These are phyloP conservation scores for Tenthredo amoena DNA, from an alignment of 2,888 invertebrate genomes.

Conservation along the genomic window DNA sequence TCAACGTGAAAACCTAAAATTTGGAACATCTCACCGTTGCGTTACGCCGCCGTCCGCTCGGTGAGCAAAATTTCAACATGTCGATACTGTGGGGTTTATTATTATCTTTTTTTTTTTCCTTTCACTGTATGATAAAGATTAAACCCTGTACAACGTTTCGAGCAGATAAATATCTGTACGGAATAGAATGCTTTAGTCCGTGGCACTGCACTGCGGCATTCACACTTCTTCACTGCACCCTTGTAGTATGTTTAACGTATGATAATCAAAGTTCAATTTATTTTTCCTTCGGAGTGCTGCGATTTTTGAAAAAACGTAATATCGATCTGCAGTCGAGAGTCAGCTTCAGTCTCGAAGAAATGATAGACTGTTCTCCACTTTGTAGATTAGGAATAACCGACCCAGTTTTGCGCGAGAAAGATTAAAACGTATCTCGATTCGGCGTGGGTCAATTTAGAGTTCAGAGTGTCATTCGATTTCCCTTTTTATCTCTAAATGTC, in stretches of 20 bases:
- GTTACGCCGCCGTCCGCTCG: slow-evolving; percentile 80
- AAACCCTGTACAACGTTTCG: neutral
- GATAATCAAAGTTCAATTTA: neutral
- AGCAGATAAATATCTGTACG: neutral
- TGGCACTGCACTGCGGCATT: slow-evolving; percentile 53
- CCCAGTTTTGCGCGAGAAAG: slow-evolving; percentile 33
- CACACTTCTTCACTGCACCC: slow-evolving; percentile 37
- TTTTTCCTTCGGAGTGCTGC: neutral
- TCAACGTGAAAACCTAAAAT: slow-evolving; percentile 3
- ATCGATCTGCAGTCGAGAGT: neutral
- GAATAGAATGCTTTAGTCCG: neutral
- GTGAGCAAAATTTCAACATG: slow-evolving; percentile 84
- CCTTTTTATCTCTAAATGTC: neutral
- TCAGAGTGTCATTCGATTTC: slow-evolving; percentile 12
- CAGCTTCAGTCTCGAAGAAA: neutral
- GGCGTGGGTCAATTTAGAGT: slow-evolving; percentile 29
- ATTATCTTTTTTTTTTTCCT: neutral
- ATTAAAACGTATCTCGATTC: slow-evolving; percentile 47
- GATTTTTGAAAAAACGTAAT: neutral
- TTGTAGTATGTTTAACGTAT: neutral
- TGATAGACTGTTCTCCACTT: slow-evolving; percentile 7
- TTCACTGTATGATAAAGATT: neutral
- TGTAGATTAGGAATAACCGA: slow-evolving; percentile 20
- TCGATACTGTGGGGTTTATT: slow-evolving; percentile 60
- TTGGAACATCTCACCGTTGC: slow-evolving; percentile 75